Base-by-base conservation (phyloP, 1,140 invertebrate species). In the Drosophila tani region DNA sequence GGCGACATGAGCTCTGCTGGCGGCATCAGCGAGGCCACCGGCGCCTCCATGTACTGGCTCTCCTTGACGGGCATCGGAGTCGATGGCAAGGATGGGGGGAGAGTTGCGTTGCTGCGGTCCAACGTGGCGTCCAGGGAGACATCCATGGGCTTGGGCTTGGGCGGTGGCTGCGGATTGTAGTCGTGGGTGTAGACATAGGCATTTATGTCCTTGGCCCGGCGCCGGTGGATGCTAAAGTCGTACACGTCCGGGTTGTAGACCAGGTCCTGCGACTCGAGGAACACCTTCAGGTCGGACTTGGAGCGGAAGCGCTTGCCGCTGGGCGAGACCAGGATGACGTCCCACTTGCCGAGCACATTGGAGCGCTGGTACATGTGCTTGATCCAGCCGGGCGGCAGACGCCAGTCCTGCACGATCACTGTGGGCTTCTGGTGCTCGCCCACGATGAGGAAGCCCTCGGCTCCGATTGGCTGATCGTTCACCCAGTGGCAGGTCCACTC, bases 271-370 rank as follows among this genome's bases (percentile, higher is more conserved):
- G 94, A 93, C 68, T 95, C 94, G 2, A 95, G 91, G 66, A 94
- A 95, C 14, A 91, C 75, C 45, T 94, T 93, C 35, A 96, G 93
- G 80, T 96, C 95, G 1, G 93, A 93, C 75, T 95, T 94, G 0
- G 94, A 94, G 49, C 95, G 94, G 75, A 96, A 95, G 29, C 94
- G 93, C 38, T 94, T 93, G 38, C 95, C 94, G 32, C 94, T 94
- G 0, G 95, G 95, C 59, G 95, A 96, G 65, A 96, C 93, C 69
- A 97, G 94, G 66, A 97, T 95, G 9, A 96, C 96, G 91, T 97
- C 96, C 96, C 96, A 97, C 91, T 97, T 97, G 7, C 96, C 96
- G 14, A 95, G 95, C 5, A 95, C 95, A 71, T 94, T 94, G 63
- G 94, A 95, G 46, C 96, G 93, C 80, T 95, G 95, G 3, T 95